Conservation (phyloP, 2,888 invertebrate genomes). For the Pasiphila rectangulata region DNA sequence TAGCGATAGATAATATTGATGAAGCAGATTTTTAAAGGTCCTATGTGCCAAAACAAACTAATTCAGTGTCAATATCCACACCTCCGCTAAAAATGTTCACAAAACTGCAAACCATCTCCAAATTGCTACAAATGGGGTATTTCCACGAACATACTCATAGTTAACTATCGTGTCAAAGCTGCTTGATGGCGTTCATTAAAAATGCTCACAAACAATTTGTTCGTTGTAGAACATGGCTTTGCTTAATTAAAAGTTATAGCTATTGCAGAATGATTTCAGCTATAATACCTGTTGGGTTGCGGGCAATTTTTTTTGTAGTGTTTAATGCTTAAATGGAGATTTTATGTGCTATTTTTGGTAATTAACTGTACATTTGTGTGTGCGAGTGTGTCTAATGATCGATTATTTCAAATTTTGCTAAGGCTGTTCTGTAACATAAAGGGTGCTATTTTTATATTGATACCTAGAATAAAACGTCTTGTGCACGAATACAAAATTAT, state of each 20-base stretch:
- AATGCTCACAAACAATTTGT: constrained; percentile 56
- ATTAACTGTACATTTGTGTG: background rate
- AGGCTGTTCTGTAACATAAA: too few relatives aligned
- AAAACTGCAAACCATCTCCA: constrained; percentile 12
- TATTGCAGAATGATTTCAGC: constrained; percentile 50
- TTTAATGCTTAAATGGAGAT: background rate
- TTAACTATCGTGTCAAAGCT: constrained; percentile 51
- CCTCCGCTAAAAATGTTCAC: background rate
- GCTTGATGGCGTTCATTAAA: constrained; percentile 58
- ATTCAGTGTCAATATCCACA: background rate
- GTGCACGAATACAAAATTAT: too few relatives aligned
- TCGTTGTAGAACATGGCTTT: constrained; percentile 59
- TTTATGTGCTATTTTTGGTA: background rate
- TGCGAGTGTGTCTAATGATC: too few relatives aligned
- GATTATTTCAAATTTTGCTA: too few relatives aligned
- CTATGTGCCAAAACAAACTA: too few relatives aligned
- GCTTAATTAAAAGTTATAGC: constrained; percentile 72
- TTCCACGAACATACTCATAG: constrained; percentile 27
- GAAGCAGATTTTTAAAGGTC: too few relatives aligned
- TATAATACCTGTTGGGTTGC: constrained; percentile 40
- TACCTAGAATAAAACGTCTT: too few relatives aligned
- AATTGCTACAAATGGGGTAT: constrained; percentile 14
- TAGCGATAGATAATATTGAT: too few relatives aligned
- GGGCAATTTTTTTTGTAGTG: constrained; percentile 1
- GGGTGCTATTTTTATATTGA: too few relatives aligned